Evolutionary conservation across 2,113 vertebrate species (phyloP).

Genomic region (Peromyscus polionotus): DNA sequence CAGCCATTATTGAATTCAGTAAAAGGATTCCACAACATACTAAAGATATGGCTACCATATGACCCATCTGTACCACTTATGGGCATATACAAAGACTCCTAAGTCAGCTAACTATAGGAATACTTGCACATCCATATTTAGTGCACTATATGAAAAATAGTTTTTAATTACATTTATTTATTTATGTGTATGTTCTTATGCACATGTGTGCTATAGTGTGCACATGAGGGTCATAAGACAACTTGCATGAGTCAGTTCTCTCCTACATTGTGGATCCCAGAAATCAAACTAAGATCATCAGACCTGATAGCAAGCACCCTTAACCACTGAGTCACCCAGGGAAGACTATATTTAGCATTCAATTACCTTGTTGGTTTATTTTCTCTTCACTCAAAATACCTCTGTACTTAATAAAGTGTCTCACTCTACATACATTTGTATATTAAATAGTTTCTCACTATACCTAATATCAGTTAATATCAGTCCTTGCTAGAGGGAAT

Average conservation of each 20-base stretch:
- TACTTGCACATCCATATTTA: background rate
- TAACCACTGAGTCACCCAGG: background rate
- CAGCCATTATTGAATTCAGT: background rate
- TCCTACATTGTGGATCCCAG: background rate
- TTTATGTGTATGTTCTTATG: background rate
- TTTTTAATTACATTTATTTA: background rate
- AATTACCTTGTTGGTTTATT: slow-evolving; percentile 16
- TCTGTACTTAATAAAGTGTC: slow-evolving; percentile 3
- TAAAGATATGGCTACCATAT: background rate
- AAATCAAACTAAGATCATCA: background rate
- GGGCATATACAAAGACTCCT: background rate
- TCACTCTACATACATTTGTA: background rate
- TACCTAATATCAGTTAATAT: slow-evolving; percentile 10
- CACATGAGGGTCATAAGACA: background rate
- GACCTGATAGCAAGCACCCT: background rate
- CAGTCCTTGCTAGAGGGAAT: slow-evolving; percentile 39
- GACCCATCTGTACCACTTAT: background rate
- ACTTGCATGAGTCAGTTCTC: background rate
- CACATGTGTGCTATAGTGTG: background rate
- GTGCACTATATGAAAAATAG: too few relatives aligned
- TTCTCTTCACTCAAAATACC: background rate
- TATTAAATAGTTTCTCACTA: slow-evolving; percentile 17
- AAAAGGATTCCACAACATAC: background rate
- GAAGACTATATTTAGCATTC: background rate
- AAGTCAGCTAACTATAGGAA: background rate